Evolutionary conservation across 2,113 vertebrate species (phyloP), one percentile per base, ranked within the genome.

Genomic region (Oenanthe oenanthe): DNA sequence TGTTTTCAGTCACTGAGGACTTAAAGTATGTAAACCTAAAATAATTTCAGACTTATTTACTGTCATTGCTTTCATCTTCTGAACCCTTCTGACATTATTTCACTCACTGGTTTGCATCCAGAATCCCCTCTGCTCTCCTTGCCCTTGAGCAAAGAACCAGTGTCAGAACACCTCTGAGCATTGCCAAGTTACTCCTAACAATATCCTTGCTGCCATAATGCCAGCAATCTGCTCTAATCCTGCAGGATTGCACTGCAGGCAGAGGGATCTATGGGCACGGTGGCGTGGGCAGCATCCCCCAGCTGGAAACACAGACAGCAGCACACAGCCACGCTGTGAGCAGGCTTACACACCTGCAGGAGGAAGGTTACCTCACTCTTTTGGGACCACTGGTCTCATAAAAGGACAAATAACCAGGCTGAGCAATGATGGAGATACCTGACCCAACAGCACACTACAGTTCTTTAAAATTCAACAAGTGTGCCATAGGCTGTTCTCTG

Each of bases 141-240:
- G 97, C 96, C 98, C 98, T 98, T 98, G 97, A 98, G 96, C 92
- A 94, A 97, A 96, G 82, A 97, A 92, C 91, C 95, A 95, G 96
- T 67, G 19, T 98, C 97, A 98, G 94, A 98, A 97, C 96, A 97
- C 91, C 94, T 96, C 67, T 4, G 19, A 97, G 82, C 67, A 82
- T 81, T 98, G 98, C 98, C 98, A 98, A 98, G 96, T 93, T 97
- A 96, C 95, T 97, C 96, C 94, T 89, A 94, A 97, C 97, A 97
- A 96, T 96, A 97, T 97, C 96, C 93, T 96, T 96, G 97, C 91
- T 98, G 95, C 97, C 97, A 96, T 96, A 92, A 96, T 92, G 96
- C 93, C 92, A 97, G 95, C 95, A 98, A 98, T 98, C 97, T 98
- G 98, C 97, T 98, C 96, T 95, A 95, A 94, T 96, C 90, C 87